phyloP scores from a whole-genome alignment of 30 jellyfish, hydroid and myxozoan genomes.

The Phacellophora camtschatica region DNA sequence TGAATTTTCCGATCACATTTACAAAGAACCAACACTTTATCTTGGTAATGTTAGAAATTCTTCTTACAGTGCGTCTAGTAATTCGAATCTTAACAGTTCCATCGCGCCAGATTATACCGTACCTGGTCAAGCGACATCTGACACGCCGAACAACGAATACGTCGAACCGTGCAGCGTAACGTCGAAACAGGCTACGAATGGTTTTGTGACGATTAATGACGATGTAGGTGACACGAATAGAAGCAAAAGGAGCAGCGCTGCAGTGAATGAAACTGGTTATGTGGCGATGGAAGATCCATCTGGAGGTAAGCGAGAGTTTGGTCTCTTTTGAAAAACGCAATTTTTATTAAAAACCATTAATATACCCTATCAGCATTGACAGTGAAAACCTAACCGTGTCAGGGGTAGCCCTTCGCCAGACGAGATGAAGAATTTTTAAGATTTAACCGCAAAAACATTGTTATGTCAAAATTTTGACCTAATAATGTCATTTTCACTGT shows the following conservation, averaged over 20 bases:
- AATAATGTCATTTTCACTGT: too few species aligned
- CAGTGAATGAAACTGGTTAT: not conserved
- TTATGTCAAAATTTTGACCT: too few species aligned
- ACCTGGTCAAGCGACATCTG: not conserved
- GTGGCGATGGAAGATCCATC: not conserved
- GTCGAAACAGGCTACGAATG: not conserved
- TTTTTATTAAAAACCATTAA: too few species aligned
- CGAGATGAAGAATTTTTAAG: too few species aligned
- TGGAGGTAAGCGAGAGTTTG: too few species aligned
- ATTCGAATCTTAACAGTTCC: not conserved
- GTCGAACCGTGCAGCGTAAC: conserved; percentile 38
- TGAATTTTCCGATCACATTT: conserved; percentile 22
- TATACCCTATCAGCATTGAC: too few species aligned
- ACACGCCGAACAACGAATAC: conserved; percentile 1
- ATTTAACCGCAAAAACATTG: too few species aligned
- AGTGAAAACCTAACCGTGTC: too few species aligned
- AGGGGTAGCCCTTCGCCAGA: too few species aligned
- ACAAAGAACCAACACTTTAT: conserved; percentile 34
- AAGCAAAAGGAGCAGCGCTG: conserved; percentile 30
- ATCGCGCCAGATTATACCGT: not conserved
- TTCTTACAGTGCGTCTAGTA: not conserved
- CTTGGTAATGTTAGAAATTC: not conserved
- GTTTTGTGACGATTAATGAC: not conserved
- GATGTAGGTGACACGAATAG: conserved; percentile 25
- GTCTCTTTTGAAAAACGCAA: too few species aligned